Base-by-base conservation (phyloP, 2,888 invertebrate genomes). In the Marronus borbonicus region DNA sequence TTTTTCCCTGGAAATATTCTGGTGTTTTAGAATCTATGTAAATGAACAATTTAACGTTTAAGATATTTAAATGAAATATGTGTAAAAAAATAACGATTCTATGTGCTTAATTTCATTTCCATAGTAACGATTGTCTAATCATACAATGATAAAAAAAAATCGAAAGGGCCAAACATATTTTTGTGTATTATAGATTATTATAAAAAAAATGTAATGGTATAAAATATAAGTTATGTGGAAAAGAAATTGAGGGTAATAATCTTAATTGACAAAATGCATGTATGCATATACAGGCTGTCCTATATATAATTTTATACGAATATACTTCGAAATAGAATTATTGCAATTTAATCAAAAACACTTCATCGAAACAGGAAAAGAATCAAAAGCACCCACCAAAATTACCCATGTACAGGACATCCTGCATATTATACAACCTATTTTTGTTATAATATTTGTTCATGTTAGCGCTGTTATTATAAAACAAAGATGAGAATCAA, bases 31-130 rank as follows among this genome's bases (percentile, higher is more conserved):
- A 66, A 66, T 79, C 52, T 52, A 52, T 8, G 44, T 44, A 44
- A 44, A 44, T 44, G 44, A 52, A 52, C 52, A 52, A 44, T 52
- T 52, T 52, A 52, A 52, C 14, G n/a, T 52, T 52, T 52, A 52
- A 17, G 60, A 66, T 66, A 62, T 49, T 36, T 75, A 76, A 68
- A 76, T 76, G 76, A 52, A 60, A 79, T 60, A 76, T 36, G 44
- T 31, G 60, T 31, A 72, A 77, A 58, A 39, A 55, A 65, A 55
- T 50, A 78, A 75, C 14, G 69, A 60, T 64, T 70, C 66, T 44
- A 70, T 76, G 79, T 79, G 76, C 79, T 79, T 79, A 62, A 79
- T 79, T 79, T 79, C 79, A 79, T 79, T 79, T 79, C 79, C 79
- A 79, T 79, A 77, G 52, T 79, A 79, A 79, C 79, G 24, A 49